These are phyloP conservation scores for Cosmorhoe ocellata DNA, from an alignment of 2,888 invertebrate genomes.

Conservation along the genomic window DNA sequence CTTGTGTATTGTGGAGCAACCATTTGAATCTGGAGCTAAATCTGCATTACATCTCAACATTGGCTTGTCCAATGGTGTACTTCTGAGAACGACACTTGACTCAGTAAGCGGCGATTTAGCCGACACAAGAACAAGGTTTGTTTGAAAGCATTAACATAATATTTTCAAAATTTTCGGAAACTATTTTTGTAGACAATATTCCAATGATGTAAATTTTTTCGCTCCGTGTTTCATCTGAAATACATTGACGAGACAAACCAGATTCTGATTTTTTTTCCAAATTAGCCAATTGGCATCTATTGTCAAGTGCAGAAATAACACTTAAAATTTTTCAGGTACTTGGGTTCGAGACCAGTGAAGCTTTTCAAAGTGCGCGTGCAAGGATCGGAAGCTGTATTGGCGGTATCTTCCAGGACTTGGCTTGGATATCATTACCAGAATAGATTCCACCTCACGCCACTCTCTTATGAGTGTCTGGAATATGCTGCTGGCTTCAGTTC, in stretches of 20 bases:
- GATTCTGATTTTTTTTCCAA: conserved; percentile 54
- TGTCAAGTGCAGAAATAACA: background rate
- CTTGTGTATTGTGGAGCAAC: conserved; percentile 95
- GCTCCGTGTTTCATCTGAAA: conserved; percentile 85
- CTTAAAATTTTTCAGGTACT: conserved; percentile 81
- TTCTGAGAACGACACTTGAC: conserved; percentile 96
- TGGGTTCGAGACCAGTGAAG: conserved; percentile 97
- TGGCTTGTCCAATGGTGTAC: conserved; percentile 97
- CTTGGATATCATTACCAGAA: conserved; percentile 99
- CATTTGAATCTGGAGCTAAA: conserved; percentile 86
- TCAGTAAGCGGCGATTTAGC: conserved; percentile 97
- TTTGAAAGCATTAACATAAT: background rate
- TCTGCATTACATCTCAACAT: conserved; percentile 95
- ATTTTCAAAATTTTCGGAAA: no score
- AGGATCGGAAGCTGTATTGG: conserved; percentile 97
- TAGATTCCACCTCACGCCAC: conserved; percentile 95
- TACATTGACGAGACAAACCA: conserved; percentile 79
- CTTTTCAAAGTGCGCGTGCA: conserved; percentile 98
- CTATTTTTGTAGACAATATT: conserved; percentile 11
- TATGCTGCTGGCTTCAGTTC: conserved; percentile 98
- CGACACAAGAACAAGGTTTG: conserved; percentile 95
- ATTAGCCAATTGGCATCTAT: background rate
- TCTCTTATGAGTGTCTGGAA: conserved; percentile 98
- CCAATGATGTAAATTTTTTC: conserved; percentile 68
- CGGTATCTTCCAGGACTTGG: conserved; percentile 99